Conservation (phyloP, 2,888 invertebrate genomes). For the Ichneumoninae sp. region DNA sequence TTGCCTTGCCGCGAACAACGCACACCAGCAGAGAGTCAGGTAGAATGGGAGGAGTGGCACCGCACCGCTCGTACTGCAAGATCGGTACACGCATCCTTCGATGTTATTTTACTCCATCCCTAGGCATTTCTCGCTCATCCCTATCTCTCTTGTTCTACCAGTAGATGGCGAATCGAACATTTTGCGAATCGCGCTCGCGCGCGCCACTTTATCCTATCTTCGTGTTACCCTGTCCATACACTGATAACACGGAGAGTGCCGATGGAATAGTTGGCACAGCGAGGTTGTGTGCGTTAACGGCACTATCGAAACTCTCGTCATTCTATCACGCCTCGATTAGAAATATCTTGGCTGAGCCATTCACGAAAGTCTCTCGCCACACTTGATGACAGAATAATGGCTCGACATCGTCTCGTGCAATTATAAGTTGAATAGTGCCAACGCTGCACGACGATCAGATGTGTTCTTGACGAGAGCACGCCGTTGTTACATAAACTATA, state of each 20-base stretch:
- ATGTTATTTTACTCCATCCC: slow-evolving; percentile 23
- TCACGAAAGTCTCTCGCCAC: slow-evolving; percentile 3
- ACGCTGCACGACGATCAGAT: background rate
- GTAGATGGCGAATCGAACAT: slow-evolving; percentile 46
- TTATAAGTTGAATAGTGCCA: slow-evolving; percentile 12
- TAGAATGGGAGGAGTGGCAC: background rate
- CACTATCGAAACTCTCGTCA: background rate
- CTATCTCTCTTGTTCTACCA: slow-evolving; percentile 6
- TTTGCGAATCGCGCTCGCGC: slow-evolving; percentile 1
- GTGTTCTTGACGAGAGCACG: background rate
- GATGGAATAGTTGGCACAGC: background rate
- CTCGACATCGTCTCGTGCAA: slow-evolving; percentile 38
- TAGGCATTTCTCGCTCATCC: slow-evolving; percentile 1
- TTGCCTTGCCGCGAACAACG: background rate
- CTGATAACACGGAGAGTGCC: background rate
- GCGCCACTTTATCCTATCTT: background rate
- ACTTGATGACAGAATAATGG: slow-evolving; percentile 37
- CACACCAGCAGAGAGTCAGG: slow-evolving; percentile 8
- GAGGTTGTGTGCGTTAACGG: background rate
- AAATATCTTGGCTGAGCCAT: slow-evolving; percentile 9
- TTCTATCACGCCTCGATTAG: background rate
- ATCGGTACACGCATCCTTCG: slow-evolving; percentile 24
- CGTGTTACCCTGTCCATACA: background rate
- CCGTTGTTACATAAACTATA: slow-evolving; percentile 48
- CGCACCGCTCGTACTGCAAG: slow-evolving; percentile 16